Evolutionary conservation across 2,888 invertebrate genomes (phyloP), one percentile per base, ranked within the genome.

Genomic region (Marasmarcha lunaedactyla): DNA sequence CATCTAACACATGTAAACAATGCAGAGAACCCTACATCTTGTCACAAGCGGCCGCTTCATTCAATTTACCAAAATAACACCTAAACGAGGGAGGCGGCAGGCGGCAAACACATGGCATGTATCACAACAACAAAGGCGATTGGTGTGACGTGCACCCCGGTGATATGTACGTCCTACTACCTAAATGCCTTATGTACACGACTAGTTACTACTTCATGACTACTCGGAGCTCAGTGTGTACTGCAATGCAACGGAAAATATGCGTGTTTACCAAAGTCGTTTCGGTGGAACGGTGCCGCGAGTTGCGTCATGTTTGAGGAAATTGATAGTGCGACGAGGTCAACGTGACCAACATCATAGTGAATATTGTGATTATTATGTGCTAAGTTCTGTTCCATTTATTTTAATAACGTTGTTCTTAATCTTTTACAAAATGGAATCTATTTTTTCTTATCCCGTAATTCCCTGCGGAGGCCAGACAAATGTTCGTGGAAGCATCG

Each of bases 241-340:
- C 81, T 81, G 81, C 79, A 83, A 76, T 83, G 83, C 83, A 83
- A 83, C 79, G 81, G 83, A 83, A 83, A 83, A 83, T 83, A 83
- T 83, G 83, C 83, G 83, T 81, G 81, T 83, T 83, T 81, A 81
- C 79, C 79, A 81, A 81, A 81, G 81, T 76, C 78, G 81, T 79
- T 83, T 83, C 79, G 79, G 83, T 77, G 70, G 76, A 81, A 79
- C 81, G 77, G 79, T 77, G 81, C 71, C 79, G 20, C 7, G 81
- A 71, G 71, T 81, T 81, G 83, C 81, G 81, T 83, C 83, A 83
- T 74, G 74, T 74, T 73, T 72, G 66, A 81, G 83, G 81, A 83
- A 83, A 83, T 79, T 83, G 83, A 81, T 81, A 79, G 72, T 76
- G 76, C 60, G 64, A 64, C 76, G 79, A 81, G 81, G 79, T 78